Evolutionary conservation across 2,797 vertebrate species (phyloP).

Genomic region (Hephaestus fuliginosus): DNA sequence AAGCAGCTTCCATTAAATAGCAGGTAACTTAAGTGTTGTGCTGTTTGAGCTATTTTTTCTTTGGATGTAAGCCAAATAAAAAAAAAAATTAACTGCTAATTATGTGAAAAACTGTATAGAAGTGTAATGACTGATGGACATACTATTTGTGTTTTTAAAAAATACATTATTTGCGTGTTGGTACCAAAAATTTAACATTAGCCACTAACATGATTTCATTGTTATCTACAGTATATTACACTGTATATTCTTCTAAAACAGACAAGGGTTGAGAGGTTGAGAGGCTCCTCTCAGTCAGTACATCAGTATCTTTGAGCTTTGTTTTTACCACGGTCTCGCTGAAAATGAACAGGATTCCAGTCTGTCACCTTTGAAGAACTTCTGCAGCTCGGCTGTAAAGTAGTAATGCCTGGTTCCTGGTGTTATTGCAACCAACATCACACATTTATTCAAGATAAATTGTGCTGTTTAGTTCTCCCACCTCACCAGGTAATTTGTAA

Average conservation of each 20-base stretch:
- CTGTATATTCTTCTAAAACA: background rate
- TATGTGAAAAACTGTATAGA: background rate
- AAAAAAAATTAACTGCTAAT: background rate
- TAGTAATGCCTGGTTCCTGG: background rate
- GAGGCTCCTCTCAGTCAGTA: background rate
- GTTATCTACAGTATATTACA: background rate
- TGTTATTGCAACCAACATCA: background rate
- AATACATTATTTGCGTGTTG: no score
- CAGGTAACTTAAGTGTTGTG: background rate
- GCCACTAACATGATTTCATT: background rate
- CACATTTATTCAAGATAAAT: background rate
- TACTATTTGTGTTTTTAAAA: background rate
- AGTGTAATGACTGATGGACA: background rate
- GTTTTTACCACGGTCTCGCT: background rate
- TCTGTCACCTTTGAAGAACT: slow-evolving; percentile 17
- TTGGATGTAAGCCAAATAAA: background rate
- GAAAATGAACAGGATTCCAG: background rate
- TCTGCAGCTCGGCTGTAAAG: background rate
- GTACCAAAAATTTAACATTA: background rate
- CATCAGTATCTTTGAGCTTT: slow-evolving; percentile 15
- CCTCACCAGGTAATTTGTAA: slow-evolving; percentile 1
- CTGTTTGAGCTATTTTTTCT: background rate
- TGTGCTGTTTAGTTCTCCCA: background rate
- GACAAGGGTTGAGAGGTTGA: background rate
- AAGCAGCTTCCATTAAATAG: background rate